These are phyloP conservation scores for Schrankia costaestrigalis DNA, from an alignment of 2,888 invertebrate species.

Conservation along the genomic window DNA sequence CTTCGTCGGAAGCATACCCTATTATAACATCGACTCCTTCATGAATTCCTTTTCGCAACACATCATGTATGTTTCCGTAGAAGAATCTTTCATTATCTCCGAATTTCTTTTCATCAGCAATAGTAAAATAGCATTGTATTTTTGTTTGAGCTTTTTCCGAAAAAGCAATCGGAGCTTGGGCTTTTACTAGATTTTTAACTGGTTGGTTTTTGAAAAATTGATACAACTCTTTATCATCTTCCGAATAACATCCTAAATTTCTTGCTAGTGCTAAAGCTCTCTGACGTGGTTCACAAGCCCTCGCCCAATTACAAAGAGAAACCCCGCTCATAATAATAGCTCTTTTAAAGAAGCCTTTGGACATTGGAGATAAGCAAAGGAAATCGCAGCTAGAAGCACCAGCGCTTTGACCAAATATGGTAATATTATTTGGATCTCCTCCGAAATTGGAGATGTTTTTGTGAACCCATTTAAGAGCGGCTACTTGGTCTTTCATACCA, in stretches of 20 bases:
- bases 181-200: constrained; percentile 20
- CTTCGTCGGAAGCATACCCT: constrained; percentile 85
- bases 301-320: constrained; percentile 79
- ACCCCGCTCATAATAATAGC: constrained; percentile 86
- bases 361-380: constrained; percentile 54
- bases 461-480: constrained; percentile 46
- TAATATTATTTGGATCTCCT: constrained; percentile 47
- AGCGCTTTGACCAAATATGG: constrained; percentile 54
- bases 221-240: constrained; percentile 34
- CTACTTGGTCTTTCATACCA: constrained; percentile 50
- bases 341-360: constrained; percentile 50
- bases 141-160: constrained; percentile 20
- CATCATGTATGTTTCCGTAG: constrained; percentile 44
- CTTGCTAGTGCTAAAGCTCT: constrained; percentile 41
- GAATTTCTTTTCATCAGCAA: constrained; percentile 43
- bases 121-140: constrained; percentile 22
- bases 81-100: constrained; percentile 42
- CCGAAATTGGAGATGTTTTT: constrained; percentile 48
- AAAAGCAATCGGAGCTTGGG: constrained; percentile 22
- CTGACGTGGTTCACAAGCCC: constrained; percentile 67
- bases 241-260: constrained; percentile 38
- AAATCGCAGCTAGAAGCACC: constrained; percentile 41
- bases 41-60: constrained; percentile 68
- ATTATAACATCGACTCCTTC: constrained; percentile 83
- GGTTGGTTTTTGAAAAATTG: constrained; percentile 39